These are phyloP conservation scores for Crenichthys baileyi DNA, from an alignment of 2,797 vertebrate genomes.

Conservation along the genomic window DNA sequence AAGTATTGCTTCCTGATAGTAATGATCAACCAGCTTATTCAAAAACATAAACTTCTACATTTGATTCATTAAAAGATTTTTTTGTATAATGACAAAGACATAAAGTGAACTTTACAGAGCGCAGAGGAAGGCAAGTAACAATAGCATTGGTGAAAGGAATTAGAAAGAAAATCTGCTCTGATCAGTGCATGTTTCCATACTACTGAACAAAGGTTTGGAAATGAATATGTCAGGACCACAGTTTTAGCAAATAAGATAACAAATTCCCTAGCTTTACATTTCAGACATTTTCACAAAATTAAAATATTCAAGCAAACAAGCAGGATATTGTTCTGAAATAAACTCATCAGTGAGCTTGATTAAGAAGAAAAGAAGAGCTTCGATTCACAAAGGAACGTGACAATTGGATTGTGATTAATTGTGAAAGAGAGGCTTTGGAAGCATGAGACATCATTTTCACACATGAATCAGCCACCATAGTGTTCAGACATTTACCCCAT, in stretches of 20 bases:
- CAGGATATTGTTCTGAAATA: neutral
- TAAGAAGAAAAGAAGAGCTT: neutral
- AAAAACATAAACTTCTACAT: neutral
- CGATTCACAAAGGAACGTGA: no score
- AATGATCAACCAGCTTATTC: neutral
- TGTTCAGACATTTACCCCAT: neutral
- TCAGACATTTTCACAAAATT: neutral
- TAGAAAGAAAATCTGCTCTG: conserved; percentile 1
- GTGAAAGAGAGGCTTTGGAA: neutral
- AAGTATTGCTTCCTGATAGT: neutral
- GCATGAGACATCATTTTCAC: no score
- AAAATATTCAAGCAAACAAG: neutral
- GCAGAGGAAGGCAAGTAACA: conserved; percentile 8
- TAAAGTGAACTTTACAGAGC: neutral
- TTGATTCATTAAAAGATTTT: neutral
- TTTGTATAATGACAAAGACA: neutral
- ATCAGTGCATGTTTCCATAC: conserved; percentile 18
- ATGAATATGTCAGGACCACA: neutral
- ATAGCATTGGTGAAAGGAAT: conserved; percentile 12
- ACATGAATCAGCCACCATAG: no score
- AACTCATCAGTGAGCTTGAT: neutral
- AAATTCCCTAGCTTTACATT: neutral
- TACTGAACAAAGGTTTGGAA: conserved; percentile 38
- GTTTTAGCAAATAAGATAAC: neutral
- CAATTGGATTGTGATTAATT: neutral